Evolutionary conservation across 1,140 invertebrate species (phyloP).

Genomic region (Pygmarrhopalites habei): DNA sequence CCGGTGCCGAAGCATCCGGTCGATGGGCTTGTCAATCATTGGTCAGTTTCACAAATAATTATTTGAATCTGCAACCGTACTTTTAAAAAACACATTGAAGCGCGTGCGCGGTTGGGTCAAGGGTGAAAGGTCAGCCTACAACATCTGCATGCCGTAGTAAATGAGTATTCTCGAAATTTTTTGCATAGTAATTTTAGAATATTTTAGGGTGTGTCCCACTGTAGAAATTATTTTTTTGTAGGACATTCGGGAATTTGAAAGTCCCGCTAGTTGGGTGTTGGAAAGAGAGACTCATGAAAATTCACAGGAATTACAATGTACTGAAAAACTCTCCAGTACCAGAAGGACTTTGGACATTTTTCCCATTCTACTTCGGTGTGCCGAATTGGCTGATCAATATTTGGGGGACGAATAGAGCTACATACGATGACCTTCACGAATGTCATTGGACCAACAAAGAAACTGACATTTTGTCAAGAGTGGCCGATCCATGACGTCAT

Average conservation of each 20-base stretch:
- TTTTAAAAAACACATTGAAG: too few species aligned
- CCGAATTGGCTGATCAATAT: conserved; percentile 25
- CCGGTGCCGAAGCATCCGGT: conserved; percentile 35
- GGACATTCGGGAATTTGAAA: conserved; percentile 2
- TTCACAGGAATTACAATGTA: conserved; percentile 2
- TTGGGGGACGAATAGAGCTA: conserved; percentile 34
- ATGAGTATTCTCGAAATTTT: too few species aligned
- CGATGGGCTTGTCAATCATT: conserved; percentile 32
- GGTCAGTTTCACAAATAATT: too few species aligned
- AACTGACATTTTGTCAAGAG: conserved; percentile 7
- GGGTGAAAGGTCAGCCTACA: too few species aligned
- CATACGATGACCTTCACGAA: conserved; percentile 29
- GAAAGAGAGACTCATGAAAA: conserved; percentile 4
- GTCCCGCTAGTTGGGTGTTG: neutral
- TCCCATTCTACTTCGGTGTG: conserved; percentile 10
- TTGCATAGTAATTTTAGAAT: too few species aligned
- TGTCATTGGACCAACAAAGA: conserved; percentile 28
- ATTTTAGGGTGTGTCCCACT: too few species aligned
- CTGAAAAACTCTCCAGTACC: conserved; percentile 27
- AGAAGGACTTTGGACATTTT: conserved; percentile 19
- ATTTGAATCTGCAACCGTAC: too few species aligned
- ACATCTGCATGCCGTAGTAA: too few species aligned
- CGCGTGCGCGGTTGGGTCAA: too few species aligned
- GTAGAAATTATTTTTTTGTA: too few species aligned
- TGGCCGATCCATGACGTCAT: conserved; percentile 22